phyloP scores from a whole-genome alignment of 2,797 vertebrate species.

The Muscicapa striata region DNA sequence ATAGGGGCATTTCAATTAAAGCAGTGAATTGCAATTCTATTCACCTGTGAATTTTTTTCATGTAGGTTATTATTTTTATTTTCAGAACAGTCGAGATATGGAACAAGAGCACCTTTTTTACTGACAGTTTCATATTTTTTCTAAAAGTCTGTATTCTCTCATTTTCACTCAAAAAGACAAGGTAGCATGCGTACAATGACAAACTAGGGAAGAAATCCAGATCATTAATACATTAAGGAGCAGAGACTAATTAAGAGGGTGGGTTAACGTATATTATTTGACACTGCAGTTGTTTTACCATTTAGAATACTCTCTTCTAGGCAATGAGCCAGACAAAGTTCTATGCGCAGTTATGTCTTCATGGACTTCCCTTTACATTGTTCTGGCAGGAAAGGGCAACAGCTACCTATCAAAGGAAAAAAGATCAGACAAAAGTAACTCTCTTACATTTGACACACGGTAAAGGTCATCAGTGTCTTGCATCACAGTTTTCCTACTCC shows the following conservation, averaged over 20 bases:
- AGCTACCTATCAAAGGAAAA: neutral
- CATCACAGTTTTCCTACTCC: neutral
- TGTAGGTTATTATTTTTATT: conserved; percentile 25
- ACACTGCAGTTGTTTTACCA: neutral
- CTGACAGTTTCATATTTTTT: neutral
- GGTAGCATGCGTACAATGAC: neutral
- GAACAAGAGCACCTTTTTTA: neutral
- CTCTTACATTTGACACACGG: neutral
- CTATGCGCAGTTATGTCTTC: neutral
- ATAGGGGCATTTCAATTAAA: conserved; percentile 27
- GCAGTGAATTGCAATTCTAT: conserved; percentile 37
- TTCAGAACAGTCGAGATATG: conserved; percentile 41
- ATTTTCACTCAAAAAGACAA: neutral
- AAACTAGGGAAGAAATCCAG: neutral
- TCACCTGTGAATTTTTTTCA: conserved; percentile 29
- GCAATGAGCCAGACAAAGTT: neutral
- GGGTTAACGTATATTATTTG: neutral
- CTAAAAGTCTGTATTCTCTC: neutral
- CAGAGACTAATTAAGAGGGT: neutral
- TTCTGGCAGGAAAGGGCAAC: conserved; percentile 27
- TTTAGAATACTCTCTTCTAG: neutral
- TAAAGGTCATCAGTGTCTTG: conserved; percentile 33
- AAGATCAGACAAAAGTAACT: conserved; percentile 13
- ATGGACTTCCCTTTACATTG: neutral
- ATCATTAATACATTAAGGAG: neutral